Conservation (phyloP, 2,797 vertebrate genomes). For the Rhabdophis nuchalis region DNA sequence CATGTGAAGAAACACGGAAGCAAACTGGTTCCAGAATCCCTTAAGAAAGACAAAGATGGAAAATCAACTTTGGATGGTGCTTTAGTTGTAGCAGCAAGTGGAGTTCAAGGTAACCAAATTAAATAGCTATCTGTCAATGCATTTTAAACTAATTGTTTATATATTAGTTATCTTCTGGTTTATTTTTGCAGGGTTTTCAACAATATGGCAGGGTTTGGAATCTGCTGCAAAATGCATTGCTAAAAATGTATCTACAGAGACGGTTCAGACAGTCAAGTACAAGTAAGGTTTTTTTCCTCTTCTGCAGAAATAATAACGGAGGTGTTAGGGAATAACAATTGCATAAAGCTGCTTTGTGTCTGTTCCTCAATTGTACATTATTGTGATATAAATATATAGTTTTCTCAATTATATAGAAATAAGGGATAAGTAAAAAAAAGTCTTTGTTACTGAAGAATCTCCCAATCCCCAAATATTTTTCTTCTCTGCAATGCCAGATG, state of each 20-base stretch:
- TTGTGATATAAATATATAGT: background rate
- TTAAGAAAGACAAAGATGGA: constrained; percentile 92
- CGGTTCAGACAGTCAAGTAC: constrained; percentile 90
- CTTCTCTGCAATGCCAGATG: background rate
- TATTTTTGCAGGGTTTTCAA: constrained; percentile 84
- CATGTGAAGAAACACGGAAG: constrained; percentile 94
- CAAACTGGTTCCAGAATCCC: constrained; percentile 92
- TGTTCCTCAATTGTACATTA: background rate
- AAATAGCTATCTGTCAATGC: background rate
- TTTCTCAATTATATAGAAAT: background rate
- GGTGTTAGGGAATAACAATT: background rate
- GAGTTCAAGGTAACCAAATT: constrained; percentile 84
- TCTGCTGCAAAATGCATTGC: constrained; percentile 89
- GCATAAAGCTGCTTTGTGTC: background rate
- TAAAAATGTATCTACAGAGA: constrained; percentile 88
- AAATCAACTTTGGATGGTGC: constrained; percentile 91
- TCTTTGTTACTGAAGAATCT: background rate
- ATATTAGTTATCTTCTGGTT: constrained; percentile 2
- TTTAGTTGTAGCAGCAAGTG: constrained; percentile 94
- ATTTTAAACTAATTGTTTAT: background rate
- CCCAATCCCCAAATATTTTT: background rate
- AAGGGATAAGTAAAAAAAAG: background rate
- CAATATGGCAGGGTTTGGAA: constrained; percentile 96
- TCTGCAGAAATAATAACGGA: background rate
- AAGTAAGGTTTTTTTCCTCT: constrained; percentile 81